Evolutionary conservation across 30 jellyfish, hydroid and myxozoan genomes (phyloP), one percentile per base, ranked within the genome.

Genomic region (Mastigias papua): DNA sequence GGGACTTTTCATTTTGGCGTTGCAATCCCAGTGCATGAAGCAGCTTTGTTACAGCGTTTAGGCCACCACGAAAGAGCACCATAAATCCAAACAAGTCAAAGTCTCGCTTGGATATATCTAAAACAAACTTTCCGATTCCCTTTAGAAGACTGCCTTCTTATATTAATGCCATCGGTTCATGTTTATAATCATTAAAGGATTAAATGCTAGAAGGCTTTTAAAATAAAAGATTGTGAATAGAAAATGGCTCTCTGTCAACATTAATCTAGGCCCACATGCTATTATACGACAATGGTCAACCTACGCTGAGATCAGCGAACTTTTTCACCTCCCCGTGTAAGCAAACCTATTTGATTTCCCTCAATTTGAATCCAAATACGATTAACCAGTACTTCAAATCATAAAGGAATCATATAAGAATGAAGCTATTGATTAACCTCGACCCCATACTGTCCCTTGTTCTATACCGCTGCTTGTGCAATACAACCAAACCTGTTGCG

Each of bases 401-500:
- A 25, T 37, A 37, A 11, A 37, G 6, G 6, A 6, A 3, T 11
- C 11, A 63, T 27, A 26, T 11, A 63, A 51, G 4, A 63, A 27
- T 63, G 74, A 63, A 34, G 74, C 26, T 7, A 15, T 23, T 27
- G 35, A 22, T 63, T 22, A 25, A 63, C 46, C 35, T 63, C 74
- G 74, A 63, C 74, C 74, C 74, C 35, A 25, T 63, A 26, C 74
- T 63, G 46, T 63, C 42, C 23, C 19, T 63, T 63, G 74, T 63
- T 63, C 74, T 23, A 9, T 23, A 6, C 74, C 46, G 74, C 35
- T 10, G 34, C 67, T 51, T 51, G 17, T 51, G 67, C 27, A 51
- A 51, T 51, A 10, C 27, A 51, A 17, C 27, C 2, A 23, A 1
- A 21, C 4, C 67, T 51, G 25, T 17, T 51, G 17, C 67, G 67